phyloP scores from a whole-genome alignment of 2,113 vertebrate genomes.

The Myotis lucifugus region DNA sequence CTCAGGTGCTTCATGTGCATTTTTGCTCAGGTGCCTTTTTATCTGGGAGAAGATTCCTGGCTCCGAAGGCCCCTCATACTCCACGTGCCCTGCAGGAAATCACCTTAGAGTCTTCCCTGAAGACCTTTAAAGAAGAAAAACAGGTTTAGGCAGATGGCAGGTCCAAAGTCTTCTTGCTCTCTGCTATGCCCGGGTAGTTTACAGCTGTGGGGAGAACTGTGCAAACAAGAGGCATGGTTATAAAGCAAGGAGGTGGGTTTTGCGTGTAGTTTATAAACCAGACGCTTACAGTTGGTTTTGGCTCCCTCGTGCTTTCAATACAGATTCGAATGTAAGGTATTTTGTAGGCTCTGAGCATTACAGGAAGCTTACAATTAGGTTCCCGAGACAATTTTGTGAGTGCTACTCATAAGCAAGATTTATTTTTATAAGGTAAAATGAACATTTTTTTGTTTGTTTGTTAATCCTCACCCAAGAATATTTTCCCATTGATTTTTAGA shows the following conservation, averaged over 20 bases:
- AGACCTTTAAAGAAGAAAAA: background rate
- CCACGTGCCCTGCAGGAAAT: background rate
- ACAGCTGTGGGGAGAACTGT: background rate
- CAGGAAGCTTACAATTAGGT: background rate
- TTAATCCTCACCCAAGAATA: no score
- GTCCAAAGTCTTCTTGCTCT: background rate
- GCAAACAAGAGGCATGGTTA: background rate
- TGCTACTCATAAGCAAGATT: background rate
- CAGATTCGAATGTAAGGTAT: fast-evolving
- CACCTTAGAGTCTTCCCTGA: background rate
- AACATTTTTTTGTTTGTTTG: background rate
- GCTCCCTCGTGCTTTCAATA: background rate
- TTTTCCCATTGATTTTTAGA: background rate
- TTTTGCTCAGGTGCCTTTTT: no score
- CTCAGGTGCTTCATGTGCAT: fast-evolving
- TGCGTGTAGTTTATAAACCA: background rate
- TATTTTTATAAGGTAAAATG: background rate
- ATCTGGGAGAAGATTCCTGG: background rate
- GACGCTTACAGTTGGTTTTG: no score
- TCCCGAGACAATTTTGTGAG: background rate
- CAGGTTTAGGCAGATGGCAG: background rate
- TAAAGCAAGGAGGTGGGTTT: background rate
- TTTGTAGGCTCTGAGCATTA: background rate
- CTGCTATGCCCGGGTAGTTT: background rate
- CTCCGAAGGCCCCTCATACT: background rate